Base-by-base conservation (phyloP, 1,140 invertebrate genomes). In the Coelopa frigida region DNA sequence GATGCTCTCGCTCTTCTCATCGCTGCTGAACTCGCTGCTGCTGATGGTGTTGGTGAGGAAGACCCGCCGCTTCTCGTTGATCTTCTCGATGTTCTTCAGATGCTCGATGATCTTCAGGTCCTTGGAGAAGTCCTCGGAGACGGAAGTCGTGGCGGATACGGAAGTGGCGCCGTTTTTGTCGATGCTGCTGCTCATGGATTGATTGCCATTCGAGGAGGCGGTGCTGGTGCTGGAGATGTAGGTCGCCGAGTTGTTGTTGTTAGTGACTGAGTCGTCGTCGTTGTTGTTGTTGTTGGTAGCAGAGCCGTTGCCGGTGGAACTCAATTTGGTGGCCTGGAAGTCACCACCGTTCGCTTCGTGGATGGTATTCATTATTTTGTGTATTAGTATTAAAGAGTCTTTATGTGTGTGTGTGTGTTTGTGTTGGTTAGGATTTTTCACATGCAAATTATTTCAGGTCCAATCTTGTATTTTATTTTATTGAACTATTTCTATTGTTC, bases 1-100 rank as follows among this genome's bases (percentile, higher is more conserved):
- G 17, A 31, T 36, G 7, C 22, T 41, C 42, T 45, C 48, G 22
- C 29, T 32, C 27, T 50, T 50, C 22, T 50, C 43, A 50, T 50
- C 48, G 27, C 29, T 50, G 38, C 26, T 40, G 32, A 36, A 40
- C 26, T 50, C 44, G 15, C 35, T 40, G 8, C 31, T 48, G 12
- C 45, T 49, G 5, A 66, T 57, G 24, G 62, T 61, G 36, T 60
- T 56, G 22, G 55, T 58, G 2, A 66, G 48, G 23, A 66, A 66
- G 8, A 58, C 50, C 7, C 59, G 52, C 14, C 62, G 59, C 48
- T 66, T 63, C 20, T 66, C 62, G 37, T 61, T 65, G 37, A 65
- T 61, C 32, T 65, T 61, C 32, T 64, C 61, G 14, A 63, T 64
- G 45, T 46, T 59, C 31, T 51, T 61, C n/a, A 66, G 26, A 35